Evolutionary conservation across 1,140 invertebrate species (phyloP), one percentile per base, ranked within the genome.

Genomic region (Xylocopa sonorina): DNA sequence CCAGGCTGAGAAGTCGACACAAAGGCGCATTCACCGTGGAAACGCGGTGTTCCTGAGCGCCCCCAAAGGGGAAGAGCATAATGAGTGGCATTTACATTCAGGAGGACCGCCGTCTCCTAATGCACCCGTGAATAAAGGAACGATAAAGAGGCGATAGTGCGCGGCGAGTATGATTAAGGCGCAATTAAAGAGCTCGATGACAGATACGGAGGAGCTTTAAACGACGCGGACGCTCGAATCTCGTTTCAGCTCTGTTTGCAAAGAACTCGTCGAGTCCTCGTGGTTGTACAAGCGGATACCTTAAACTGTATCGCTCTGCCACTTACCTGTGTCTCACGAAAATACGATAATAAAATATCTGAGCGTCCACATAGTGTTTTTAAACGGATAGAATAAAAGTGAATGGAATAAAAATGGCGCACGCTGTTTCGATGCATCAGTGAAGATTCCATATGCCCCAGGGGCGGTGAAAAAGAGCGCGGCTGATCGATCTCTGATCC

Each of bases 21-120:
- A 76, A 76, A 76, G 74, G 74, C 38, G 34, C 38, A 79, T 84
- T 79, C 63, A 57, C 55, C 63, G 43, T 24, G 21, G 24, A 51
- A 66, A 34, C 29, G 64, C 29, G 41, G 27, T 27, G 51, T 46
- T 66, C 62, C 21, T 12, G 64, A 68, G 57, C 66, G 51, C 53
- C 41, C 53, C n/a, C n/a, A n/a, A 16, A 57, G 57, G 74, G 51
- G 38, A 38, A 21, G 21, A 46, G 64, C 38, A 68, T 63, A 76
- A 76, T 68, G 62, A 76, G 62, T 46, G 62, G 34, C 50, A 67
- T 55, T 55, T 76, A 67, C 50, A 72, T 60, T 72, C 32, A 60
- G 21, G n/a, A 34, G 29, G 55, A 72, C 60, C 55, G 55, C 53
- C 41, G 60, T 10, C n/a, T 71, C 24, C 18, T 7, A 14, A 48